Evolutionary conservation across 2,888 invertebrate genomes (phyloP), one percentile per base, ranked within the genome.

Genomic region (Coremacera marginata): DNA sequence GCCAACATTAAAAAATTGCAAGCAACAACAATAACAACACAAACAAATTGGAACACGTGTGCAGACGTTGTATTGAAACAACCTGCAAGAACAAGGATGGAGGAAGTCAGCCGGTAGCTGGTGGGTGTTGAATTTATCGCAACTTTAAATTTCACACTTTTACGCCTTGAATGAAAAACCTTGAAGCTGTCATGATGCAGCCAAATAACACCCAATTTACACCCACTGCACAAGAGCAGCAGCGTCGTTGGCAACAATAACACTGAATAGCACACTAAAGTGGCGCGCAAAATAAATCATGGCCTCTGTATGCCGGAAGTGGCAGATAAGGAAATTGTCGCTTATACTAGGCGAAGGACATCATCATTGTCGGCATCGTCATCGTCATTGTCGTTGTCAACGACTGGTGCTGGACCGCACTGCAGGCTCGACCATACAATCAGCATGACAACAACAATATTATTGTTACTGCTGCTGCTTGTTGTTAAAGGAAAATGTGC

Each of bases 111-210:
- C 74, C 75, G 78, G 67, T 37, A 78, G 67, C 57, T 37, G 44
- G 27, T 71, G 55, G 44, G 27, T 71, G 55, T 77, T 67, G 49
- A 52, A 70, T 77, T 78, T 80, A 80, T 80, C 78, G 57, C 57
- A 76, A 77, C 77, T 79, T 79, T 77, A 77, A 81, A 81, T 81
- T 81, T 80, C 80, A 80, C 79, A 81, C 81, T 77, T 77, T 71
- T 14, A 34, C 55, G 62, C 37, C 37, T 31, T 27, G 63, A 9
- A 14, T n/a, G 57, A 9, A 37, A 25, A 68, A 82, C 86, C 86
- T 87, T 86, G 85, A 86, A 86, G 82, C 83, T 86, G 84, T 84
- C 84, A 86, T 82, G 5, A 8, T 14, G 63, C 37, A 25, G 11
- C 65, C 7, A 5, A 11, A n/a, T n/a, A n/a, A n/a, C 34, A 31